phyloP scores from a whole-genome alignment of 2,113 vertebrate genomes.

The Clinocottus analis region DNA sequence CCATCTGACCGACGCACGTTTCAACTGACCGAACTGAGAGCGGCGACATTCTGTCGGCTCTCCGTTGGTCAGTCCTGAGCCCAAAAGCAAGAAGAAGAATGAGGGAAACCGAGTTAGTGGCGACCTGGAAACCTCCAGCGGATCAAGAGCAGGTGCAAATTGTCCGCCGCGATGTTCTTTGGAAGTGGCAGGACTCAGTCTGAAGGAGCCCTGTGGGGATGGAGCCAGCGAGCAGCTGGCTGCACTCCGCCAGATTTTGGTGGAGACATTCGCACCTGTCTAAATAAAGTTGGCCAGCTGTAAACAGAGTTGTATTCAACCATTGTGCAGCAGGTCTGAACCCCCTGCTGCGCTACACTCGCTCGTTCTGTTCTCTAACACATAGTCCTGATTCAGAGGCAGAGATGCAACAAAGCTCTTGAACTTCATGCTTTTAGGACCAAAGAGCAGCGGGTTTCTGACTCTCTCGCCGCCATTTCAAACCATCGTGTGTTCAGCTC shows the following conservation, averaged over 20 bases:
- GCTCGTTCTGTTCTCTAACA: neutral
- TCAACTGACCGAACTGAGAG: neutral
- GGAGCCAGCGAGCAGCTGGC: slow-evolving; percentile 27
- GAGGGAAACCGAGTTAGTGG: neutral
- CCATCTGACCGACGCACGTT: neutral
- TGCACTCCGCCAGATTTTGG: slow-evolving; percentile 20
- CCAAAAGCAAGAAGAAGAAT: neutral
- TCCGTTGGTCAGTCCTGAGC: neutral
- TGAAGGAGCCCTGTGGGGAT: slow-evolving; percentile 23
- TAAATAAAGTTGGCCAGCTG: slow-evolving; percentile 4
- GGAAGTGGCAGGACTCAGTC: neutral
- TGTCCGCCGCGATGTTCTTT: neutral
- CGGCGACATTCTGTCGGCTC: neutral
- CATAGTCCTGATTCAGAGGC: neutral
- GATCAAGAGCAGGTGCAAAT: slow-evolving; percentile 19
- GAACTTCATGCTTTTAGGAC: neutral
- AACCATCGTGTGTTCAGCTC: neutral
- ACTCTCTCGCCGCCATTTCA: neutral
- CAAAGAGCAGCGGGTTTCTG: neutral
- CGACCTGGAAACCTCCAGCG: neutral
- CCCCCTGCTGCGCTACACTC: neutral
- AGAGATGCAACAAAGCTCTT: neutral
- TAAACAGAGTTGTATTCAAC: slow-evolving; percentile 12
- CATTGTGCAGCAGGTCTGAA: slow-evolving; percentile 4
- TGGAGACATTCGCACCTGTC: slow-evolving; percentile 7